Evolutionary conservation across 2,888 invertebrate genomes (phyloP), one percentile per base, ranked within the genome.

Genomic region (Plagiodera versicolora): DNA sequence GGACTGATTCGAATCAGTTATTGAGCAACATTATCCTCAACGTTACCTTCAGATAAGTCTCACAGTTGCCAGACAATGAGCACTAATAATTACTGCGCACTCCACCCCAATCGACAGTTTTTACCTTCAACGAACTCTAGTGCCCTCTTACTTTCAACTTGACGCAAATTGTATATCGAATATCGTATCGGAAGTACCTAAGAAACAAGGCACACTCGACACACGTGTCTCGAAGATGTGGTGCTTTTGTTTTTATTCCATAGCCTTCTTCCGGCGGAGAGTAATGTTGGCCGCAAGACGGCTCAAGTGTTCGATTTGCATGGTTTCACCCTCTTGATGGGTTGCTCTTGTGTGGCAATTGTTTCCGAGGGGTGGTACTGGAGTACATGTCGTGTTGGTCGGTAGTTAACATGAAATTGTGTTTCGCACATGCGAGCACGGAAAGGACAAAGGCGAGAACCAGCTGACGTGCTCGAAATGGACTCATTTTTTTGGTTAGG

Each of bases 271-370:
- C 64, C 64, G 56, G 52, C 49, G 48, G 39, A 8, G 57, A 57
- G 35, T 5, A 24, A 24, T 55, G 51, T 47, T 56, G 48, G 60
- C 60, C 58, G 52, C 57, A 59, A 60, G 51, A 57, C 24, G 54
- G 44, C 50, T 60, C 61, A 60, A 66, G 57, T 64, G 64, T 66
- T 58, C 60, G 57, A 62, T 66, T 64, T 66, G 62, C 63, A 60
- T 62, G 65, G 65, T 64, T 66, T 58, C 64, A 62, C 60, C 64
- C 61, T n/a, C n/a, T 51, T 35, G 50, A 57, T 60, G 44, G 63
- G 50, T 62, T 65, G 50, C 60, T 58, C 39, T 58, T 59, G 30
- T 49, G 55, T 52, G 44, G 57, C 47, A 35, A 59, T 63, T 63
- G 58, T 62, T 63, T 60, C 35, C 53, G 45, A 11, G 28, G 53